phyloP scores from a whole-genome alignment of 2,113 vertebrate species.

The Scomber colias region DNA sequence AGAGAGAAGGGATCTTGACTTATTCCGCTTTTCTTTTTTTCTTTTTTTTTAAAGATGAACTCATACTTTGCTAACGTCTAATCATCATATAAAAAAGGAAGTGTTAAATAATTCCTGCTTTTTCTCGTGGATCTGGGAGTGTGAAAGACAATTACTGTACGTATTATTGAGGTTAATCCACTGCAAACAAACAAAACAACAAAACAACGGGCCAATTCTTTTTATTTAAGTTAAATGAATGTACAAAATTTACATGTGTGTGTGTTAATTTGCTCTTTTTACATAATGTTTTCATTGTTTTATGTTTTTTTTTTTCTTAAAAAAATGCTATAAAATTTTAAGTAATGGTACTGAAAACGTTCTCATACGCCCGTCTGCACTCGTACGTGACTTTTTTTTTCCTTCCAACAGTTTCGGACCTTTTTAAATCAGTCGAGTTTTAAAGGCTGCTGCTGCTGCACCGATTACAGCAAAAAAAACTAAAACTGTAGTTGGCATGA shows the following conservation, averaged over 20 bases:
- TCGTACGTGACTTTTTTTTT: conserved; percentile 58
- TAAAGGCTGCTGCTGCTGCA: conserved; percentile 49
- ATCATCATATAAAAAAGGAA: conserved; percentile 13
- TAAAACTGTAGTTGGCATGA: conserved; percentile 75
- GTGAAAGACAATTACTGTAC: neutral
- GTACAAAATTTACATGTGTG: conserved; percentile 55
- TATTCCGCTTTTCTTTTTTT: neutral
- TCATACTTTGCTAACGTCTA: neutral
- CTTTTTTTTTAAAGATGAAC: neutral
- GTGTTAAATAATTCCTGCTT: conserved; percentile 1
- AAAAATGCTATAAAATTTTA: conserved; percentile 11
- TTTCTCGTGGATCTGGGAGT: neutral
- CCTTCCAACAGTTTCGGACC: conserved; percentile 62
- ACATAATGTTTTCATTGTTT: neutral
- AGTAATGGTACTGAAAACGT: conserved; percentile 45
- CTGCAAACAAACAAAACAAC: neutral
- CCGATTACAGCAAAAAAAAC: conserved; percentile 65
- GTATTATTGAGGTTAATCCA: conserved; percentile 19
- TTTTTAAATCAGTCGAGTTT: conserved; percentile 69
- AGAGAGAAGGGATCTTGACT: neutral
- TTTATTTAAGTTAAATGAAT: conserved; percentile 62
- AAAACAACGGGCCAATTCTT: conserved; percentile 13
- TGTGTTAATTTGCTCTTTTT: conserved; percentile 13
- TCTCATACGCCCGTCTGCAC: conserved; percentile 71
- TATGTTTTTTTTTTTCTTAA: neutral